Evolutionary conservation across 23 tunicate species (phyloP).

Genomic region (Trididemnum clinides): DNA sequence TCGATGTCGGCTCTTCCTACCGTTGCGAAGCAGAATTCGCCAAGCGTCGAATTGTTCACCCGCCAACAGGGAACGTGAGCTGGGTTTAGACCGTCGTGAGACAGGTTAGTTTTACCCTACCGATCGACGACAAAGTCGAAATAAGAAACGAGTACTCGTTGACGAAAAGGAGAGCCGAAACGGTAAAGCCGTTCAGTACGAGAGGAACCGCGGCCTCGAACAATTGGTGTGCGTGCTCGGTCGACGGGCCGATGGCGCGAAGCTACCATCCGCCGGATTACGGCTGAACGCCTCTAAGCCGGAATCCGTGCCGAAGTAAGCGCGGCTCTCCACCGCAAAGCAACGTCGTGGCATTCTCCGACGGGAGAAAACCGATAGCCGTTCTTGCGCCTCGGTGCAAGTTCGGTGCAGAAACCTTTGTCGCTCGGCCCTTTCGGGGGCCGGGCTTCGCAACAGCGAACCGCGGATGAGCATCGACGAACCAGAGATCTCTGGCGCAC

Average conservation of each 20-base stretch:
- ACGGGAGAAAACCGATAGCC: no score
- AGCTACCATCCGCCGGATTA: slow-evolving; percentile 8
- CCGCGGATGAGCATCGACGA: no score
- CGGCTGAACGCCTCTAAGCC: slow-evolving; percentile 25
- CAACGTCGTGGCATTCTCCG: no score
- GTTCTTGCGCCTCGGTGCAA: no score
- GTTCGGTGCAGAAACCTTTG: no score
- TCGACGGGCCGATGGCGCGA: not conserved
- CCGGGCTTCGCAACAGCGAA: no score
- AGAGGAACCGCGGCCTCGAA: slow-evolving; percentile 12
- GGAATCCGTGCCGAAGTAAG: no score
- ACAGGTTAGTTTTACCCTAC: slow-evolving; percentile 44
- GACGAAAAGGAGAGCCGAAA: not conserved
- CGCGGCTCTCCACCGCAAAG: no score
- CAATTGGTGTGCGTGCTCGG: slow-evolving; percentile 1
- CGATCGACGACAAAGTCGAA: not conserved
- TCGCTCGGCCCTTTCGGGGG: no score
- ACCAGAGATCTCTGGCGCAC: no score
- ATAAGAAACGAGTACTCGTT: no score
- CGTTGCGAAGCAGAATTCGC: slow-evolving; percentile 37
- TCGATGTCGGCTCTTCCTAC: slow-evolving; percentile 58
- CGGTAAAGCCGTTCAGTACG: slow-evolving; percentile 4
- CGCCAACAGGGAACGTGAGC: slow-evolving; percentile 37
- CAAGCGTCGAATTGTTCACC: slow-evolving; percentile 44
- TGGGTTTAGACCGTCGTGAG: slow-evolving; percentile 49